These are phyloP conservation scores for Zaprionus gabonicus DNA, from an alignment of 1,140 invertebrate genomes.

Conservation along the genomic window DNA sequence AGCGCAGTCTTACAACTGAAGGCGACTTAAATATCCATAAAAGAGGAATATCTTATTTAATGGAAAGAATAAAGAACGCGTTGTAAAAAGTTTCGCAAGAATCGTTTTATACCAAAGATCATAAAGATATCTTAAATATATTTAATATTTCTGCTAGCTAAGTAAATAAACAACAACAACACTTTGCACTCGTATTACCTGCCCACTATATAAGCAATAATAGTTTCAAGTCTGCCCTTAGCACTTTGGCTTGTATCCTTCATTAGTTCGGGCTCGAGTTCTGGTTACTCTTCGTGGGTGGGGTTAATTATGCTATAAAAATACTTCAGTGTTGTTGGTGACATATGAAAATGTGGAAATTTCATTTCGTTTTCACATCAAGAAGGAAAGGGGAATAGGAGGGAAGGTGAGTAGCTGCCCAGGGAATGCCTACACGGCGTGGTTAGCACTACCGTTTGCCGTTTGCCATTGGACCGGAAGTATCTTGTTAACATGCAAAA, in stretches of 20 bases:
- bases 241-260: background rate
- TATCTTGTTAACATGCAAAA: constrained; percentile 83
- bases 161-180: background rate
- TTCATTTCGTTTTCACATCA: constrained; percentile 58
- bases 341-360: constrained; percentile 78
- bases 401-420: background rate
- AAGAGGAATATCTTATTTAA: background rate
- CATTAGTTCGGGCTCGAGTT: background rate
- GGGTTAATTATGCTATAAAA: constrained; percentile 80
- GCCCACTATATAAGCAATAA: background rate
- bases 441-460: constrained; percentile 50
- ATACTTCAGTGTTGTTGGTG: constrained; percentile 59
- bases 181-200: background rate
- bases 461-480: constrained; percentile 71
- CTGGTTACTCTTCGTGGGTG: constrained; percentile 13
- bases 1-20: background rate
- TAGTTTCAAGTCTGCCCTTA: background rate
- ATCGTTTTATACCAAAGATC: too few relatives aligned
- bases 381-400: too few relatives aligned
- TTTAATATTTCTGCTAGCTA: too few relatives aligned
- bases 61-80: background rate
- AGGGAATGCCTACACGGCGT: constrained; percentile 31
- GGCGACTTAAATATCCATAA: background rate
- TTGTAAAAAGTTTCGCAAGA: background rate
- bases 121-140: too few relatives aligned